Percentiles rank a stretch among this genome's conserved stretches.
Conservation (phyloP, 2,797 vertebrate genomes). For the Protonibea diacanthus region DNA sequence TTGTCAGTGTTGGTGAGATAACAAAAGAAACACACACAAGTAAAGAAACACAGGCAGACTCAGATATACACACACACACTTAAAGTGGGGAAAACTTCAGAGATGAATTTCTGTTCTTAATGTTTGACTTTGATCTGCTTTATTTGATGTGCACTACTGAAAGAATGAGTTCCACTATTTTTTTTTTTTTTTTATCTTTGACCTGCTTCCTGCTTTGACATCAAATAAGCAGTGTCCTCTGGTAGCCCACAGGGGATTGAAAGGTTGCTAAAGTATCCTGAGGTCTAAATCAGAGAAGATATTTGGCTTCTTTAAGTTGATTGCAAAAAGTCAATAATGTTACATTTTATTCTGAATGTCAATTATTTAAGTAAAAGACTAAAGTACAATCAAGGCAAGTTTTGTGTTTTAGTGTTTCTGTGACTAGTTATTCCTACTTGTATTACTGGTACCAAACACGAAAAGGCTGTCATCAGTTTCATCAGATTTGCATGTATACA, state of each 20-base stretch:
- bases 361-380: constrained; percentile 1
- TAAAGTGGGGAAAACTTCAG: constrained; percentile 46
- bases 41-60: constrained; percentile 13
- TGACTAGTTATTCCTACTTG: background rate
- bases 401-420: background rate
- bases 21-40: constrained; percentile 49
- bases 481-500: no score
- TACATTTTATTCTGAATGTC: constrained; percentile 14
- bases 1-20: constrained; percentile 55
- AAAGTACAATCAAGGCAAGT: background rate
- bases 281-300: constrained; percentile 40
- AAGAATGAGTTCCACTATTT: constrained; percentile 62
- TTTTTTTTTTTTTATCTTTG: constrained; percentile 29
- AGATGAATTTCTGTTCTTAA: constrained; percentile 71
- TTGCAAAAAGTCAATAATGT: constrained; percentile 13
- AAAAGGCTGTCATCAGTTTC: no score
- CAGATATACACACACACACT: constrained; percentile 28
- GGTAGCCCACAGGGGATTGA: constrained; percentile 33
- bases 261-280: constrained; percentile 40
- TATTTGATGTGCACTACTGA: constrained; percentile 76
- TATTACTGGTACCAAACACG: background rate
- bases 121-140: constrained; percentile 80
- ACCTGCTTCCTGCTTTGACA: constrained; percentile 57
- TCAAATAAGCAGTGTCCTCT: constrained; percentile 56
- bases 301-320: background rate